These are phyloP conservation scores for Drosophila arawakana DNA, from an alignment of 1,140 invertebrate species.

Conservation along the genomic window DNA sequence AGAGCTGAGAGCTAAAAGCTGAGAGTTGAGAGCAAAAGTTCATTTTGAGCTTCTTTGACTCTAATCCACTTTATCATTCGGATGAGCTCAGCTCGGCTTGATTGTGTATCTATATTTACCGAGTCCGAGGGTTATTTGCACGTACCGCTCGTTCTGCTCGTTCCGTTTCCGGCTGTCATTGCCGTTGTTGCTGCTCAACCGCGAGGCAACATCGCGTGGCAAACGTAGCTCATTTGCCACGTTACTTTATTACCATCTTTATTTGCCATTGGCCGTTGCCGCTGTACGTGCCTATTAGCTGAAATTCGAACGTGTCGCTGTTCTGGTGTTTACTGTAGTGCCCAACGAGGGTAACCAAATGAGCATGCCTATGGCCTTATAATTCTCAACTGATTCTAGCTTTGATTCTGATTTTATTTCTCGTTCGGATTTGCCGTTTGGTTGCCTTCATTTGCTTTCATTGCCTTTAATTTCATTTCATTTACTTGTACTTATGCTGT, in stretches of 20 bases:
- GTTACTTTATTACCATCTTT: conserved; percentile 67
- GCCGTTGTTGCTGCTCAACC: not conserved
- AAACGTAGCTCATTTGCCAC: conserved; percentile 66
- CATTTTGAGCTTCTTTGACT: conserved; percentile 11
- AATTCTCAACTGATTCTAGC: conserved; percentile 40
- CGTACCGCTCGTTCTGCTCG: conserved; percentile 11
- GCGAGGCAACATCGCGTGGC: conserved; percentile 10
- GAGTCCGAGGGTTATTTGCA: conserved; percentile 41
- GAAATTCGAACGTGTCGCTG: conserved; percentile 61
- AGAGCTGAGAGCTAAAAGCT: too few species aligned
- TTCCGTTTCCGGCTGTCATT: conserved; percentile 25
- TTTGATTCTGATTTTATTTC: not conserved
- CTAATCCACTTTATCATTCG: conserved; percentile 43
- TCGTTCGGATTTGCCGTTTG: not conserved
- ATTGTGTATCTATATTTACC: not conserved
- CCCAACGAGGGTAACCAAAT: conserved; percentile 25
- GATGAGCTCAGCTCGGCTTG: conserved; percentile 24
- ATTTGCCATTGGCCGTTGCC: conserved; percentile 45
- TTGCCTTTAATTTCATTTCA: conserved; percentile 1
- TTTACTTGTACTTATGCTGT: not conserved
- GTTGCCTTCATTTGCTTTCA: not conserved
- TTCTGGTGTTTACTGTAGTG: conserved; percentile 35
- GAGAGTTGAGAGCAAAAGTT: not conserved
- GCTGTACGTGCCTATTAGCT: conserved; percentile 73
- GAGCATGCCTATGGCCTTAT: conserved; percentile 36